These are phyloP conservation scores for Brachionus rotundiformis DNA, from an alignment of 1,140 invertebrate genomes.

Conservation along the genomic window DNA sequence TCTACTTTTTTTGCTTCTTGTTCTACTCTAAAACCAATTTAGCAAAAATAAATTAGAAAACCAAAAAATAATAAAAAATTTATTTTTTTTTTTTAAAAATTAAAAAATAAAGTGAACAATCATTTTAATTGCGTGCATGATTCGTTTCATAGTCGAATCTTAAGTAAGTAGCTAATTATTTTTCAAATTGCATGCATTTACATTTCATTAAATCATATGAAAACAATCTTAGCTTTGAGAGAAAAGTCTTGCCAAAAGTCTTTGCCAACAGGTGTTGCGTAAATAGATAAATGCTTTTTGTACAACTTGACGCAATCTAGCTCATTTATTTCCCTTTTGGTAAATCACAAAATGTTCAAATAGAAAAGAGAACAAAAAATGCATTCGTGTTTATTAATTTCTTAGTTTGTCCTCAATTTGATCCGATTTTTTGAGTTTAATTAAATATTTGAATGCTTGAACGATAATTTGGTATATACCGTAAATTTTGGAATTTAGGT, in stretches of 20 bases:
- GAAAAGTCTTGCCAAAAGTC: background rate
- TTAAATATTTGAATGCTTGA: conserved; percentile 51
- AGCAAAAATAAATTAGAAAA: background rate
- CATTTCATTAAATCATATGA: conserved; percentile 13
- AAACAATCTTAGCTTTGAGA: too few species aligned
- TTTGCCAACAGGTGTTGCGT: background rate
- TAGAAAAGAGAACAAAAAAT: background rate
- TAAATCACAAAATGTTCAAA: background rate
- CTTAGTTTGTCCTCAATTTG: conserved; percentile 40
- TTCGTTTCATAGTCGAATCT: background rate
- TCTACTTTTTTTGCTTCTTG: too few species aligned
- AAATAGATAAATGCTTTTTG: background rate
- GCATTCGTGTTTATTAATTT: conserved; percentile 9
- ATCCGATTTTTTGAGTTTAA: conserved; percentile 31
- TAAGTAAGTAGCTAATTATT: background rate
- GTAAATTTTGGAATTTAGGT: conserved; percentile 51
- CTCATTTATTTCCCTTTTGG: background rate
- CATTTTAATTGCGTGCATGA: conserved; percentile 36
- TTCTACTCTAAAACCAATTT: background rate
- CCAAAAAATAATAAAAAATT: background rate
- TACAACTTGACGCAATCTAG: background rate
- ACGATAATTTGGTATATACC: conserved; percentile 42
- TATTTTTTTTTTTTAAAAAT: conserved; percentile 16
- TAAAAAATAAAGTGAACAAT: conserved; percentile 15
- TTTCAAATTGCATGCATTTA: conserved; percentile 37